Base-by-base conservation (phyloP, 2,888 invertebrate species). In the Papilio protenor region DNA sequence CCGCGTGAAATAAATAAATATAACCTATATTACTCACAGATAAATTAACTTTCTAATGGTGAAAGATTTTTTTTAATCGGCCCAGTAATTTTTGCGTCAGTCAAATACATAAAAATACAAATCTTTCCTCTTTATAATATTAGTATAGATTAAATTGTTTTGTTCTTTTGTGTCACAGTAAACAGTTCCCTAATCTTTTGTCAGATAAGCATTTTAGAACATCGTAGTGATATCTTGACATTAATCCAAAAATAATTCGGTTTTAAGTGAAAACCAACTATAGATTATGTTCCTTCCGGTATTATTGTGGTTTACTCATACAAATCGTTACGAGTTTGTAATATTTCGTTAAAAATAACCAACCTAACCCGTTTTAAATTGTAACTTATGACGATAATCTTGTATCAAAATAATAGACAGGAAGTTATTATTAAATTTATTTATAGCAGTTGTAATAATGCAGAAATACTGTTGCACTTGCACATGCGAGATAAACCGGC, bases 401-500 rank as follows among this genome's bases (percentile, higher is more conserved):
- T 27, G 27, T 27, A 61, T 61, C 3, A 23, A 59, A 12, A 6
- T 27, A 14, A n/a, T 66, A 40, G 45, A 33, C 66, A 40, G 66
- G 45, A 69, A 69, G 66, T 69, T 45, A 40, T n/a, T 18, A n/a
- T 40, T 66, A 66, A 66, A 69, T 75, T n/a, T 33, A 66, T 40
- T 55, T 57, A 57, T 23, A 69, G 40, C 14, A 45, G 16, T 66
- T 40, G 21, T 18, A 70, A 70, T 55, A 70, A 69, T 57, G 45
- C 18, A 16, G 27, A 33, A n/a, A 70, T 59, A 49, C 45, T 70
- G 61, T 27, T 61, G 64, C 64, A 69, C 66, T 21, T 69, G 59
- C 57, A 71, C 75, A 45, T 14, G 57, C 33, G 27, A n/a, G 77
- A 66, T 73, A 66, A 73, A 64, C 33, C 40, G 74, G 71, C 78